phyloP scores from a whole-genome alignment of 92 coral and sea anemone species.

The Virgularia gustaviana region DNA sequence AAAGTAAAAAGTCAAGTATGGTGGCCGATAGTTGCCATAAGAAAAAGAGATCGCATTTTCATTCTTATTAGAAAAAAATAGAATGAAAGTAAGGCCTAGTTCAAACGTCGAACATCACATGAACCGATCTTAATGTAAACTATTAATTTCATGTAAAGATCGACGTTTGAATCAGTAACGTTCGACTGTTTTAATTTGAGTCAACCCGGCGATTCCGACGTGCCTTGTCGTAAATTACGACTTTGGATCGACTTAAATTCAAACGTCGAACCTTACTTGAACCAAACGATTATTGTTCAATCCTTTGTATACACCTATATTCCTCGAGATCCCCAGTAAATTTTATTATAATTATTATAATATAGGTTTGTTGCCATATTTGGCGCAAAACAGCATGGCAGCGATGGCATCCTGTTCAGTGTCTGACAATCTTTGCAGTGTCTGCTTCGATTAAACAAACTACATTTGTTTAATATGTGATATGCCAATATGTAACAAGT shows the following conservation, averaged over 20 bases:
- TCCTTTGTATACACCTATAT: neutral
- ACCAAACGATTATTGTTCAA: neutral
- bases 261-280: constrained; percentile 13
- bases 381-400: constrained; percentile 8
- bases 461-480: constrained; percentile 16
- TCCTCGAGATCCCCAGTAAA: neutral
- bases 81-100: neutral
- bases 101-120: constrained; percentile 1
- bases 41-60: too few species aligned
- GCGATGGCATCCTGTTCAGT: too few species aligned
- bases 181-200: neutral
- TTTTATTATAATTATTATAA: constrained; percentile 5
- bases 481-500: constrained; percentile 1
- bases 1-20: too few species aligned
- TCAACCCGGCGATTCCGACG: neutral
- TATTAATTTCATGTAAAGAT: neutral
- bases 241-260: constrained; percentile 1
- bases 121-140: constrained; percentile 3
- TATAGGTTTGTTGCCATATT: neutral
- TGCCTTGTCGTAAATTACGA: neutral
- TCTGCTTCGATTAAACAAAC: constrained; percentile 18
- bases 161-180: constrained; percentile 1
- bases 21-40: too few species aligned
- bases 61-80: neutral
- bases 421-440: constrained; percentile 2